Evolutionary conservation across 2,888 invertebrate species (phyloP).

Genomic region (Crematogaster levior): DNA sequence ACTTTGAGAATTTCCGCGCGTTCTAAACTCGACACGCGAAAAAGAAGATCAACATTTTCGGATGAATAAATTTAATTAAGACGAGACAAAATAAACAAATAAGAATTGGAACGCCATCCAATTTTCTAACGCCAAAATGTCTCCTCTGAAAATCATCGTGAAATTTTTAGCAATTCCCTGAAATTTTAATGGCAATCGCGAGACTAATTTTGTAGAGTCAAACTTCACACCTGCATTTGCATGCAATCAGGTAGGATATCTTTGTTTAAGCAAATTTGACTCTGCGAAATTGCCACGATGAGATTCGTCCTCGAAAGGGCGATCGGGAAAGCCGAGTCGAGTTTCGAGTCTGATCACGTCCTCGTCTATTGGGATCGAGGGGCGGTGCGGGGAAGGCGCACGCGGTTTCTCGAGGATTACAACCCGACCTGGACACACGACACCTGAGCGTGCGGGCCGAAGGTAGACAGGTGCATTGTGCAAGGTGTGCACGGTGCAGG

Average conservation of each 20-base stretch:
- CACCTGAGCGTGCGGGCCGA: constrained; percentile 31
- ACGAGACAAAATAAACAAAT: neutral
- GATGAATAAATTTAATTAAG: neutral
- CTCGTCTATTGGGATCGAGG: constrained; percentile 30
- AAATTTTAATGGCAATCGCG: neutral
- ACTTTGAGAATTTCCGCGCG: neutral
- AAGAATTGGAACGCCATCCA: neutral
- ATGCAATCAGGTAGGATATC: constrained; percentile 13
- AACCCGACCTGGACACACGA: constrained; percentile 27
- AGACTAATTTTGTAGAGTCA: neutral
- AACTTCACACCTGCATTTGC: neutral
- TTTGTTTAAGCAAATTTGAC: constrained; percentile 30
- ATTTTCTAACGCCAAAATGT: neutral
- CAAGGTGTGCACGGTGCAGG: neutral
- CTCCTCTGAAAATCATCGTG: neutral
- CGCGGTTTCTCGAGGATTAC: constrained; percentile 39
- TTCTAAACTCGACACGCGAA: neutral
- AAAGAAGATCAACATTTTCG: neutral
- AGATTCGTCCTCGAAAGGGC: constrained; percentile 19
- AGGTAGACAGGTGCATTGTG: constrained; percentile 24
- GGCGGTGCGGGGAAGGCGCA: neutral
- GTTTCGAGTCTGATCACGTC: constrained; percentile 42
- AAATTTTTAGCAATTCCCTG: neutral
- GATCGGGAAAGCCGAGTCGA: constrained; percentile 18
- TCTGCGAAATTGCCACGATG: neutral